Base-by-base conservation (phyloP, 2,797 vertebrate genomes). In the Takifugu rubripes region DNA sequence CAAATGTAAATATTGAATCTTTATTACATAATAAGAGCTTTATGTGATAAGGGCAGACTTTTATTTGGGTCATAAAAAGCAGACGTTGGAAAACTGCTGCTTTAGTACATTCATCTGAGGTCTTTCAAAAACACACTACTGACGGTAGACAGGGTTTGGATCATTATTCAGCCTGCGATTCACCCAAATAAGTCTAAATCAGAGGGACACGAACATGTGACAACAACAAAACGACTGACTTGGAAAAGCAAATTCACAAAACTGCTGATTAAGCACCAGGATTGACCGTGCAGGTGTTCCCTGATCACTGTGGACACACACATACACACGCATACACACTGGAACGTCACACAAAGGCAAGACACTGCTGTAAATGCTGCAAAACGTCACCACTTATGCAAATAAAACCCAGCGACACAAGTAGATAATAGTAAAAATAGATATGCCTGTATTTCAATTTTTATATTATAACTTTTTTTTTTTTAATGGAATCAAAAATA, bases 1-100 rank as follows among this genome's bases (percentile, higher is more conserved):
- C 70, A 68, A 80, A 75, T 69, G 87, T 79, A 87, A 91, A 92
- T 90, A 91, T 91, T 90, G 84, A 83, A 80, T 75, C 78, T 81
- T 77, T 77, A 81, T 87, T 79, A 88, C 69, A 86, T 84, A 84
- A 89, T 66, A 70, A 78, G 61, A 78, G 78, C 78, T 72, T 80
- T 72, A 54, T 65, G 67, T 53, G 72, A 86, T 88, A 89, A 86
- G 75, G 77, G 70, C 82, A 66, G 78, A 79, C 74, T 86, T 88
- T 80, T 78, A 81, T 79, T 85, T 74, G 79, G 75, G 75, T 76
- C 82, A 83, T 84, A 87, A 88, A 88, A 84, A 85, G 71, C 63
- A 74, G 70, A 72, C 61, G 57, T 62, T 61, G 74, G 57, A 64
- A 69, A 70, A 77, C 56, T 44, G 49, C 64, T 26, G 75, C 54